phyloP scores from a whole-genome alignment of 2,797 vertebrate genomes.

The Manis crassicaudata region DNA sequence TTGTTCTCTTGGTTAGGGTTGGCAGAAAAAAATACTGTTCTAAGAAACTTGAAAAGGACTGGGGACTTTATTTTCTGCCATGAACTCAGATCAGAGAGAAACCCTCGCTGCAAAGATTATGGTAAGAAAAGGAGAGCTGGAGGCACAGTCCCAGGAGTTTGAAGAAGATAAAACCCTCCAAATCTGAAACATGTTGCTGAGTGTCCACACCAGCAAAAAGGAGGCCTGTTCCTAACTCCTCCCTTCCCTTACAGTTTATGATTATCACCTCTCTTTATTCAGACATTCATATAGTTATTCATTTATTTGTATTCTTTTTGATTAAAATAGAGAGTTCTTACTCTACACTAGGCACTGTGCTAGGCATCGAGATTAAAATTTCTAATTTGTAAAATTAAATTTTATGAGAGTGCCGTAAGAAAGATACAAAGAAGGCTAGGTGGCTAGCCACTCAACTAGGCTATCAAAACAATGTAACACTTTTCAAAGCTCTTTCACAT shows the following conservation, averaged over 20 bases:
- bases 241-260: neutral
- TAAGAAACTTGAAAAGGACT: neutral
- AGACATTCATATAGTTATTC: neutral
- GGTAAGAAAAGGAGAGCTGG: neutral
- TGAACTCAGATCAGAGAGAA: neutral
- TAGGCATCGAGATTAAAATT: neutral
- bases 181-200: neutral
- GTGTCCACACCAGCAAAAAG: neutral
- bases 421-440: neutral
- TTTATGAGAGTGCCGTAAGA: neutral
- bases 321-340: slow-evolving; percentile 17
- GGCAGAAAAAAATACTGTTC: neutral
- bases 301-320: neutral
- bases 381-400: slow-evolving; percentile 30
- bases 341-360: neutral
- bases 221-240: neutral
- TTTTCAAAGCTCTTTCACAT: neutral
- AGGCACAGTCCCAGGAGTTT: neutral
- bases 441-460: neutral
- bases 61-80: neutral
- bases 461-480: neutral
- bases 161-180: neutral
- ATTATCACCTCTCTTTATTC: neutral
- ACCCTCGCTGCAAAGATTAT: neutral
- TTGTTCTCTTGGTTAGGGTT: neutral